Evolutionary conservation across 1,140 invertebrate genomes (phyloP).

Genomic region (Leptonema lineaticorne): DNA sequence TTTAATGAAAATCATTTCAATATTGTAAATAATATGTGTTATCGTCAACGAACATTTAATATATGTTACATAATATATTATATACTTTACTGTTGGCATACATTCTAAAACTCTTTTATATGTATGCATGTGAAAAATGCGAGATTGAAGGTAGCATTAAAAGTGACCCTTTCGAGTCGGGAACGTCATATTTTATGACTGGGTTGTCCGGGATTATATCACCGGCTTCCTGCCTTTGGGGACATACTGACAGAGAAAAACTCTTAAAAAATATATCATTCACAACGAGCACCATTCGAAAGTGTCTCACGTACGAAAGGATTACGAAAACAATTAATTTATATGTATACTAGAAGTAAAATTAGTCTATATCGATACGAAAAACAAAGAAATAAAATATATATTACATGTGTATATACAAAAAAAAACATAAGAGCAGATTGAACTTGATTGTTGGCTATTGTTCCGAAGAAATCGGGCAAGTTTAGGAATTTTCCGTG

Average conservation of each 20-base stretch:
- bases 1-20: too few species aligned
- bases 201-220: conserved; percentile 25
- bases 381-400: too few species aligned
- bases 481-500: neutral
- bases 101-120: neutral
- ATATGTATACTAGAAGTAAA: neutral
- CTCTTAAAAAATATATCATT: conserved; percentile 28
- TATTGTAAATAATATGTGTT: too few species aligned
- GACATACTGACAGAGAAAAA: conserved; percentile 30
- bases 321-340: conserved; percentile 6
- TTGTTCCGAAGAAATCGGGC: conserved; percentile 26
- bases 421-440: neutral
- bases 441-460: conserved; percentile 28
- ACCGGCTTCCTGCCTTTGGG: conserved; percentile 21
- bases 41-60: too few species aligned
- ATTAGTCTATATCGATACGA: too few species aligned
- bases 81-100: neutral
- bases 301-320: conserved; percentile 5
- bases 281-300: conserved; percentile 9
- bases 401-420: neutral
- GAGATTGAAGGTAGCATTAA: conserved; percentile 11
- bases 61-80: too few species aligned
- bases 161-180: conserved; percentile 22
- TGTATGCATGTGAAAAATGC: conserved; percentile 5
- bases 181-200: conserved; percentile 27